A percentile compares a stretch with the other conserved stretches of the same genome.
Conservation (phyloP, 2,113 vertebrate species). For the Chloropsis hardwickii region DNA sequence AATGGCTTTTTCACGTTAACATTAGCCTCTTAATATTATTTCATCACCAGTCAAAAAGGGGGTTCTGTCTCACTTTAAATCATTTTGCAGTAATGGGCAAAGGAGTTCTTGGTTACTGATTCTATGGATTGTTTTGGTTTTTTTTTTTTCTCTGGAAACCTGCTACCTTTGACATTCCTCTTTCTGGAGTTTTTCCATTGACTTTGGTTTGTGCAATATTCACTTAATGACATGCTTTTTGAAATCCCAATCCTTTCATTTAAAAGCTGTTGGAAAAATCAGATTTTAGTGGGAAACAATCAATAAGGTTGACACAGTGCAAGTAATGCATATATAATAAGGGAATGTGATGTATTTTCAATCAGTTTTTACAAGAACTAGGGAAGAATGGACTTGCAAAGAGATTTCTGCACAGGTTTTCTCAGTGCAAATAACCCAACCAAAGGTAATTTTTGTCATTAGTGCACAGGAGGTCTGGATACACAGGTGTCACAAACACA, state of each 20-base stretch:
- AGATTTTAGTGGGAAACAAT: neutral
- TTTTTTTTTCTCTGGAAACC: neutral
- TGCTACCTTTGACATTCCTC: neutral
- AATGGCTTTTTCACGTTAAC: neutral
- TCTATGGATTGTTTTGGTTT: neutral
- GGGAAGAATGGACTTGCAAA: neutral
- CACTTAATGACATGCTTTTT: neutral
- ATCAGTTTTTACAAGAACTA: neutral
- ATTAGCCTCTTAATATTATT: neutral
- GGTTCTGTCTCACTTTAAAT: neutral
- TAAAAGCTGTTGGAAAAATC: neutral
- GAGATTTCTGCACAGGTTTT: neutral
- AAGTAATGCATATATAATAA: neutral
- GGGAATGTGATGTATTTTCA: neutral
- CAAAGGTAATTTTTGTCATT: neutral
- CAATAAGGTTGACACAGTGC: neutral
- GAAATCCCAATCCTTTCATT: neutral
- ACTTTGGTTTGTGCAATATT: neutral
- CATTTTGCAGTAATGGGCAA: neutral
- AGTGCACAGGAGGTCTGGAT: neutral
- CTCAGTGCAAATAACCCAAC: neutral
- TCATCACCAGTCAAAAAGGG: neutral
- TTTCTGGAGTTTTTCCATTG: neutral
- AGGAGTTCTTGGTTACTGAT: neutral
- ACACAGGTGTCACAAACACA: neutral